A percentile compares a stretch with the other conserved stretches of the same genome.
Evolutionary conservation across 2,113 vertebrate species (phyloP).

Genomic region (Lutjanus erythropterus): DNA sequence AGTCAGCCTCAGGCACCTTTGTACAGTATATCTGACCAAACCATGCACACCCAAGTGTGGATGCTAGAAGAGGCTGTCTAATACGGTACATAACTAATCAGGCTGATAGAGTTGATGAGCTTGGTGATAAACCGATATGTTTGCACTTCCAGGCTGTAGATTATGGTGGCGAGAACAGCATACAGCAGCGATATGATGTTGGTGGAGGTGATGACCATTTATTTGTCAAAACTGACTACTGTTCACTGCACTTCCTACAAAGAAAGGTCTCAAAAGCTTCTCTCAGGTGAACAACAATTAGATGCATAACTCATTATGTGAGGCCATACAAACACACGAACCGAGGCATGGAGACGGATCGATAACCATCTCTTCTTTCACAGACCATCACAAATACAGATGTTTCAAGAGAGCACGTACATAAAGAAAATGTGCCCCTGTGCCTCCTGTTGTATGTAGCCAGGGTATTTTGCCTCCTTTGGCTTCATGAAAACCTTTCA

Average conservation of each 20-base stretch:
- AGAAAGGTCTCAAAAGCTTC: conserved; percentile 24
- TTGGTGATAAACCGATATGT: conserved; percentile 13
- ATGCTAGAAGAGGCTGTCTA: conserved; percentile 39
- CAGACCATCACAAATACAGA: conserved; percentile 34
- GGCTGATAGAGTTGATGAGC: conserved; percentile 24
- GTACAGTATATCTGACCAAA: conserved; percentile 38
- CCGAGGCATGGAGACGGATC: conserved; percentile 36
- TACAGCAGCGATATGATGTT: not conserved
- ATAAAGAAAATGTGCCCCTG: not conserved
- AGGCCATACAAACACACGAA: conserved; percentile 21
- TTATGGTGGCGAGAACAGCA: not conserved
- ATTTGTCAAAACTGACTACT: not conserved
- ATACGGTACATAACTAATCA: conserved; percentile 6
- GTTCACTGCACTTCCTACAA: not conserved
- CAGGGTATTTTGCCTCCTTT: not conserved
- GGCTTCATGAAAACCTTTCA: conserved; percentile 29
- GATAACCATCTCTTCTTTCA: conserved; percentile 45
- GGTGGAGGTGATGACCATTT: conserved; percentile 10
- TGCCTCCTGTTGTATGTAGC: not conserved
- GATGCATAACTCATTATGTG: conserved; percentile 26
- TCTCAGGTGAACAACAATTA: conserved; percentile 17
- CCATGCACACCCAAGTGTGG: conserved; percentile 24
- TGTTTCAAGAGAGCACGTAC: conserved; percentile 10
- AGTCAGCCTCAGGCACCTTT: conserved; percentile 38
- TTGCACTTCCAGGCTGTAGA: conserved; percentile 11